These are phyloP conservation scores for Glaucomys volans DNA, from an alignment of 2,113 vertebrate genomes.

Conservation along the genomic window DNA sequence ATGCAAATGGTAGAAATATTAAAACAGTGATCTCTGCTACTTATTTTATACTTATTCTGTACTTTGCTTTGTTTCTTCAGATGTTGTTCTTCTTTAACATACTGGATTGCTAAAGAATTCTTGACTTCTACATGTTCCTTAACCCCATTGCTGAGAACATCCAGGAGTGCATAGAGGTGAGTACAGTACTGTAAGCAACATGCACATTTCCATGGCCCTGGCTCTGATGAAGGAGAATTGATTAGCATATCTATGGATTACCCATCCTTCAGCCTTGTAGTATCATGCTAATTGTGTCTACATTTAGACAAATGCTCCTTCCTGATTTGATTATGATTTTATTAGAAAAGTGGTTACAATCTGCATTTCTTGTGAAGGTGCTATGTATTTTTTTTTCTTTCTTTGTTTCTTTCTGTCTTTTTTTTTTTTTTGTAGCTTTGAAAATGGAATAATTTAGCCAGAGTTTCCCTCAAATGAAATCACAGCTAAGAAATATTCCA, in stretches of 20 bases:
- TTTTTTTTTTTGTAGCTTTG: neutral
- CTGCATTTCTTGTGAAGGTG: neutral
- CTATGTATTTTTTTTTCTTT: neutral
- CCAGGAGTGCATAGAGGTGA: conserved; percentile 91
- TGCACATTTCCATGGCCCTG: neutral
- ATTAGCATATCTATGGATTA: neutral
- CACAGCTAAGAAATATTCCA: neutral
- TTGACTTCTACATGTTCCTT: conserved; percentile 92
- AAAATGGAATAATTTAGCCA: neutral
- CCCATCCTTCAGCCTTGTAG: neutral
- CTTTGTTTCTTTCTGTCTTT: neutral
- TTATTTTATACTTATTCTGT: neutral
- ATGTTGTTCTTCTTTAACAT: conserved; percentile 81
- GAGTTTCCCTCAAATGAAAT: neutral
- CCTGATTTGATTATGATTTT: neutral
- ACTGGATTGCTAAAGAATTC: conserved; percentile 78
- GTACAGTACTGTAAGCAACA: neutral
- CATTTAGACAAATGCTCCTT: neutral
- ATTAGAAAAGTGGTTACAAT: neutral
- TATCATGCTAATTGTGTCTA: neutral
- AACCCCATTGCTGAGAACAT: conserved; percentile 92
- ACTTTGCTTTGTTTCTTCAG: conserved; percentile 43
- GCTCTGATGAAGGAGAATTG: neutral
- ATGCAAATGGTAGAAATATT: neutral
- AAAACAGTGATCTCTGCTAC: neutral